Evolutionary conservation across 1,140 invertebrate species (phyloP).

Genomic region (Leptopilina clavipes): DNA sequence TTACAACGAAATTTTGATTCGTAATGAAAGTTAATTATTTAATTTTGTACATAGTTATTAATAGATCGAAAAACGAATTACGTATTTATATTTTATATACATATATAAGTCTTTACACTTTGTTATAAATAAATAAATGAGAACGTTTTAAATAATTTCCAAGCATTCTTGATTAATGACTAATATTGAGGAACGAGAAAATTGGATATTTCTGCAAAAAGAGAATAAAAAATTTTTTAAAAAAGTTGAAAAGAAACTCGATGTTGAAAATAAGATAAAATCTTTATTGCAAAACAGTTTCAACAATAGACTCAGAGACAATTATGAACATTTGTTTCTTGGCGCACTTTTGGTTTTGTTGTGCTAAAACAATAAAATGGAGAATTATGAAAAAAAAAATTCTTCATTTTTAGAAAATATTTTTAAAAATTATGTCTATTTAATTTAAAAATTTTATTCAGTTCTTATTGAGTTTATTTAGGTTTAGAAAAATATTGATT

Average conservation of each 20-base stretch:
- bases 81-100: constrained; percentile 53
- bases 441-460: too few species aligned
- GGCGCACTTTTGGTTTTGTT: too few species aligned
- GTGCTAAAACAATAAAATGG: too few species aligned
- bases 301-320: background rate
- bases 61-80: constrained; percentile 49
- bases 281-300: background rate
- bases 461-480: background rate
- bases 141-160: constrained; percentile 49
- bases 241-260: too few species aligned
- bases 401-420: too few species aligned
- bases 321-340: too few species aligned
- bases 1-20: constrained; percentile 30
- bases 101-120: constrained; percentile 46
- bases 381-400: too few species aligned
- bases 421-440: too few species aligned
- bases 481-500: background rate
- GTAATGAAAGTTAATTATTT: constrained; percentile 51
- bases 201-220: constrained; percentile 24
- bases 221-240: constrained; percentile 38
- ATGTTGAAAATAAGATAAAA: background rate
- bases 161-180: constrained; percentile 50
- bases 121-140: constrained; percentile 48
- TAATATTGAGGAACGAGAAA: too few species aligned
- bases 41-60: constrained; percentile 56